phyloP scores from a whole-genome alignment of 92 coral and sea anemone species.

The Porites divaricata region DNA sequence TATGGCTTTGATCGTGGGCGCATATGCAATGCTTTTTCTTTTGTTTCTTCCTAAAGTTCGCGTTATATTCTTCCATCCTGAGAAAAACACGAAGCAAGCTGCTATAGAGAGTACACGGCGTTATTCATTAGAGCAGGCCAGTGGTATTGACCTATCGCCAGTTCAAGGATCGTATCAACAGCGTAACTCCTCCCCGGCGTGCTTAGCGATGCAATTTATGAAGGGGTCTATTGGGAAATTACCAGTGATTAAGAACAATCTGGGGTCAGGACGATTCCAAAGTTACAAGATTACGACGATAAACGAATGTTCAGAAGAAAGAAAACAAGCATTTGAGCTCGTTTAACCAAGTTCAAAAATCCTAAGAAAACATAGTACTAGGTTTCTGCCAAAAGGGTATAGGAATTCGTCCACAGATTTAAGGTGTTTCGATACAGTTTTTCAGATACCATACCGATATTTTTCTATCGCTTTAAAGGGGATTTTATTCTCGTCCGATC shows the following conservation, averaged over 20 bases:
- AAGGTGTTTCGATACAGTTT: too few relatives aligned
- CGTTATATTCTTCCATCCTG: constrained; percentile 90
- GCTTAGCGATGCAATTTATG: constrained; percentile 30
- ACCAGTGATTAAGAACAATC: not conserved
- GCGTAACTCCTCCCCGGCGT: constrained; percentile 24
- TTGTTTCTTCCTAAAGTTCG: constrained; percentile 88
- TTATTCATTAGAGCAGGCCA: constrained; percentile 82
- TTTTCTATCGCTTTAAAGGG: too few relatives aligned
- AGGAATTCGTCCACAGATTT: too few relatives aligned
- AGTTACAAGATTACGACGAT: constrained; percentile 35
- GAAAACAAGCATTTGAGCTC: constrained; percentile 19
- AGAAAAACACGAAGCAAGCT: constrained; percentile 86
- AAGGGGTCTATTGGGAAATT: constrained; percentile 18
- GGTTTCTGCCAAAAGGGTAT: too few relatives aligned
- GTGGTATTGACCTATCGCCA: constrained; percentile 51
- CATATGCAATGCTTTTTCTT: constrained; percentile 78
- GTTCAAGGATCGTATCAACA: not conserved
- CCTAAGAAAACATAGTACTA: too few relatives aligned
- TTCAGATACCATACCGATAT: too few relatives aligned
- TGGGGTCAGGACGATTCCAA: constrained; percentile 32
- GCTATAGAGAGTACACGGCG: constrained; percentile 85
- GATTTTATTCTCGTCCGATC: too few relatives aligned
- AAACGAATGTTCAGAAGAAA: constrained; percentile 29
- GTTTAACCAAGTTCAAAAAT: not conserved
- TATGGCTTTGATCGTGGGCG: constrained; percentile 72